Percentiles rank a stretch among this genome's conserved stretches.
These are phyloP conservation scores for Beroe forskalii DNA, from an alignment of 37 sponge, comb jelly and placozoan genomes.

Conservation along the genomic window DNA sequence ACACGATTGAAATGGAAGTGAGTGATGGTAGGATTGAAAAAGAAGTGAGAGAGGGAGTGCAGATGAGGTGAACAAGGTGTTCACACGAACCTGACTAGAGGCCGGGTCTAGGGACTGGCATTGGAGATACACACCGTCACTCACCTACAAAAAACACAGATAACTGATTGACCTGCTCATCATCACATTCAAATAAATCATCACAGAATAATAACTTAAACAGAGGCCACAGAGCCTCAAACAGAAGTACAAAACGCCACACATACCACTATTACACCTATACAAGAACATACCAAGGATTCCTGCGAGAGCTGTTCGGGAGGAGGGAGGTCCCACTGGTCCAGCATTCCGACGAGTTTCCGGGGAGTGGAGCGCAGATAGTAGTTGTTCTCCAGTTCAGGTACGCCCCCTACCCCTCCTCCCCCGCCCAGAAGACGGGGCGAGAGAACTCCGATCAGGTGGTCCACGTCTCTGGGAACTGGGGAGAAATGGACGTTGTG, in stretches of 20 bases:
- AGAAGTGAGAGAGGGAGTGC: not conserved
- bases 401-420: not conserved
- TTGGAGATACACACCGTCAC: conserved; percentile 7
- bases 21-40: not conserved
- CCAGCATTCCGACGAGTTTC: conserved; percentile 33
- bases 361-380: conserved; percentile 26
- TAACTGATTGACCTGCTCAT: too few relatives aligned
- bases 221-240: too few relatives aligned
- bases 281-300: conserved; percentile 24
- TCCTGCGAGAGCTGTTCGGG: not conserved
- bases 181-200: too few relatives aligned
- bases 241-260: too few relatives aligned
- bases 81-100: not conserved
- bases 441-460: not conserved
- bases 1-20: not conserved
- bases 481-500: too few relatives aligned
- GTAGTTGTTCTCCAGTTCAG: conserved; percentile 46
- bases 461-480: too few relatives aligned
- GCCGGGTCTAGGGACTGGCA: not conserved
- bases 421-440: not conserved
- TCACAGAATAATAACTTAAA: too few relatives aligned
- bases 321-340: not conserved
- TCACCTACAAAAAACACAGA: conserved; percentile 1
- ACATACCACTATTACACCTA: too few relatives aligned
- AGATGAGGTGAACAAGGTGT: not conserved